Conservation (phyloP, 2,888 invertebrate genomes). For the Clivina fossor region DNA sequence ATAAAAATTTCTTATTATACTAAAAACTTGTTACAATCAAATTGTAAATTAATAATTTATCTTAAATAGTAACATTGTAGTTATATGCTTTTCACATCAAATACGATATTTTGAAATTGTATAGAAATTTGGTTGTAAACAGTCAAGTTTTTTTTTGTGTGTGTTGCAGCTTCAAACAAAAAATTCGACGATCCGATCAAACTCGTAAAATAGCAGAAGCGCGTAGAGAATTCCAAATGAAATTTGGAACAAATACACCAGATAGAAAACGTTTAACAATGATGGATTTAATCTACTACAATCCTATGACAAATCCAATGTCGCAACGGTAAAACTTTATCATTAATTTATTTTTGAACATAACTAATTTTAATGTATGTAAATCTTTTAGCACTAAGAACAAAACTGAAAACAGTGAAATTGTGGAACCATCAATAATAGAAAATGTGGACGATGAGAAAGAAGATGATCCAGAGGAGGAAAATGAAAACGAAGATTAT, state of each 20-base stretch:
- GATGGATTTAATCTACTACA: slow-evolving; percentile 91
- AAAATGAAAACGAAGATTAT: slow-evolving; percentile 50
- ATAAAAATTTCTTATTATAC: too few relatives aligned
- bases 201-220: slow-evolving; percentile 58
- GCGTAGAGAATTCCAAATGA: slow-evolving; percentile 56
- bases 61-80: too few relatives aligned
- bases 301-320: slow-evolving; percentile 79
- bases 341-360: slow-evolving; percentile 10
- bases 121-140: too few relatives aligned
- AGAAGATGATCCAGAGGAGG: slow-evolving; percentile 35
- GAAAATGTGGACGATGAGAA: slow-evolving; percentile 37
- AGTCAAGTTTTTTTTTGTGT: slow-evolving; percentile 19
- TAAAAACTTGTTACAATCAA: too few relatives aligned
- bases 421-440: slow-evolving; percentile 42
- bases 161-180: slow-evolving; percentile 38
- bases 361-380: too few relatives aligned
- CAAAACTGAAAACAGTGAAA: slow-evolving; percentile 47
- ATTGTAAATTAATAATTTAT: too few relatives aligned
- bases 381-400: slow-evolving; percentile 33
- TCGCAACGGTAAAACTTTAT: slow-evolving; percentile 21
- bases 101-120: too few relatives aligned
- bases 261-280: slow-evolving; percentile 77
- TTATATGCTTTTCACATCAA: too few relatives aligned
- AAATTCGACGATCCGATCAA: slow-evolving; percentile 53
- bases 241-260: slow-evolving; percentile 57